Evolutionary conservation across 2,888 invertebrate species (phyloP).

Genomic region (Luperina testacea): DNA sequence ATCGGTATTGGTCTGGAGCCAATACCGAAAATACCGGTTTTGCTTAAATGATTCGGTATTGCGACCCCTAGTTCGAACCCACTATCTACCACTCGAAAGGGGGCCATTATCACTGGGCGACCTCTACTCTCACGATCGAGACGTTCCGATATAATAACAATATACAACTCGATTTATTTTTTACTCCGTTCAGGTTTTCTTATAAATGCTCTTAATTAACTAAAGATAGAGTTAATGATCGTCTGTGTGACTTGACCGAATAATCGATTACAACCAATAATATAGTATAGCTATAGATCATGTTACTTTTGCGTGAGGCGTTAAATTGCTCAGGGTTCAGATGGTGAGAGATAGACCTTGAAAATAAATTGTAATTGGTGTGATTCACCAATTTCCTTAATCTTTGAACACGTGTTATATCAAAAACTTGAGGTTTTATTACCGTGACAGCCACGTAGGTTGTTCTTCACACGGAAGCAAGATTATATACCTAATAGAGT

Average conservation of each 20-base stretch:
- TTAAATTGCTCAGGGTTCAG: constrained; percentile 27
- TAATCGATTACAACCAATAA: constrained; percentile 60
- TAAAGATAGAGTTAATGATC: constrained; percentile 39
- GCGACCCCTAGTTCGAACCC: too few relatives aligned
- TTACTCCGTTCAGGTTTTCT: constrained; percentile 12
- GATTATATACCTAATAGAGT: background rate
- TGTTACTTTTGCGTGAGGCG: constrained; percentile 61
- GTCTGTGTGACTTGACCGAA: constrained; percentile 32
- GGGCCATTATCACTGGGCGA: too few relatives aligned
- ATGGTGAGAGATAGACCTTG: constrained; percentile 17
- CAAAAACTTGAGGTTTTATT: constrained; percentile 3
- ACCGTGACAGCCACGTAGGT: background rate
- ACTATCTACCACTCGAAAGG: too few relatives aligned
- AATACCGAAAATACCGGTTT: too few relatives aligned
- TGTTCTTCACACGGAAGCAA: background rate
- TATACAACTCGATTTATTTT: constrained; percentile 60
- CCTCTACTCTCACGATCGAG: constrained; percentile 49
- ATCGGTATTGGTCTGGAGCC: too few relatives aligned
- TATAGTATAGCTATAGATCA: constrained; percentile 43
- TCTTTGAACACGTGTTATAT: background rate
- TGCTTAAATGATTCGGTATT: too few relatives aligned
- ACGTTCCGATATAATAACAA: constrained; percentile 66
- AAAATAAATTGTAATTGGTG: constrained; percentile 24
- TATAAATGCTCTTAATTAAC: constrained; percentile 28
- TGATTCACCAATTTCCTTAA: constrained; percentile 36